Evolutionary conservation across 2,113 vertebrate genomes (phyloP).

Genomic region (Strix uralensis): DNA sequence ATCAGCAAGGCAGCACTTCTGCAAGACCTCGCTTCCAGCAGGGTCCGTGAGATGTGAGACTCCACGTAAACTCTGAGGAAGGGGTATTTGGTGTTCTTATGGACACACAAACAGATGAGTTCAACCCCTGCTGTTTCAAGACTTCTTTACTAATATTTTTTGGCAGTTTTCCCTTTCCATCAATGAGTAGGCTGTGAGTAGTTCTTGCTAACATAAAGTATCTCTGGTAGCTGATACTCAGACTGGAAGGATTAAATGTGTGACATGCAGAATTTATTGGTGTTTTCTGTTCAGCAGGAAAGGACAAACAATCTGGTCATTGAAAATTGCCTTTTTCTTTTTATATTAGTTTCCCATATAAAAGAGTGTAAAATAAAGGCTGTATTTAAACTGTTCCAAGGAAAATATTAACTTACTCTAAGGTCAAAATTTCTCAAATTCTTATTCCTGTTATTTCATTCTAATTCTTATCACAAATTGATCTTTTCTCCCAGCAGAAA

Average conservation of each 20-base stretch:
- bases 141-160: background rate
- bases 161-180: background rate
- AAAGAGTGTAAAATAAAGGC: background rate
- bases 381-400: background rate
- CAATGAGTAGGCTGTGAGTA: background rate
- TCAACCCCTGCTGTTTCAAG: background rate
- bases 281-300: background rate
- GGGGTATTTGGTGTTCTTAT: background rate
- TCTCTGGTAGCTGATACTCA: background rate
- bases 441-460: background rate
- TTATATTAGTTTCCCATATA: background rate
- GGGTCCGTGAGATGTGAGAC: rapidly evolving
- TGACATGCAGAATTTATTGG: background rate
- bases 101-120: background rate
- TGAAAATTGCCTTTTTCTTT: background rate
- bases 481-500: conserved; percentile 35
- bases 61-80: background rate
- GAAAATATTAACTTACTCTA: background rate
- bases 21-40: rapidly evolving
- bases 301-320: background rate
- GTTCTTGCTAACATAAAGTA: background rate
- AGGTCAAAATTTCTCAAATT: background rate
- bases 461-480: background rate
- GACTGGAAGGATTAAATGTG: background rate
- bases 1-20: background rate